These are phyloP conservation scores for Hylaeus anthracinus DNA, from an alignment of 1,140 invertebrate species.

Conservation along the genomic window DNA sequence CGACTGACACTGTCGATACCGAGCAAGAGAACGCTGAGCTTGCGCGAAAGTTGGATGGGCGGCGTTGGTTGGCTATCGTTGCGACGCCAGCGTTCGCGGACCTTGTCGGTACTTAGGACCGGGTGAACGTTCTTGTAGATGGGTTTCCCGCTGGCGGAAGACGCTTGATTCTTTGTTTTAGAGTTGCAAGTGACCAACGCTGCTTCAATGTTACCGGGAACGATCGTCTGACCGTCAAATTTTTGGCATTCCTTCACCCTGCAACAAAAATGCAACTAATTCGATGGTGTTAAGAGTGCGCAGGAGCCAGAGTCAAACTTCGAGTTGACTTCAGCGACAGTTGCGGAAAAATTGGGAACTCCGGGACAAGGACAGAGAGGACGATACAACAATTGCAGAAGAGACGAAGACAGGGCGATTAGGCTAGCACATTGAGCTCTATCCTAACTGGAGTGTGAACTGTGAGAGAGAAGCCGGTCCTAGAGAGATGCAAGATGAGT, in stretches of 20 bases:
- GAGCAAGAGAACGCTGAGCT: constrained; percentile 86
- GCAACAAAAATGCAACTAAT: background rate
- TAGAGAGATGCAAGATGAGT: too few relatives aligned
- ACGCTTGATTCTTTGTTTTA: constrained; percentile 57
- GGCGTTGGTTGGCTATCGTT: background rate
- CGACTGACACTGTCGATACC: constrained; percentile 92
- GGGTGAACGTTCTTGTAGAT: constrained; percentile 82
- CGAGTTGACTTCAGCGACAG: too few relatives aligned
- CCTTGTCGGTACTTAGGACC: constrained; percentile 71
- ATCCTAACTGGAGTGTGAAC: too few relatives aligned
- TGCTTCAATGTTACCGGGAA: constrained; percentile 75
- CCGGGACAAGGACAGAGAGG: too few relatives aligned
- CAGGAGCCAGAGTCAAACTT: too few relatives aligned
- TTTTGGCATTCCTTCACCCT: constrained; percentile 77
- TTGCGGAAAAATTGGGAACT: too few relatives aligned
- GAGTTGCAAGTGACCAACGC: constrained; percentile 78
- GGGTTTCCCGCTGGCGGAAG: constrained; percentile 43
- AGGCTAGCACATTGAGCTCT: too few relatives aligned
- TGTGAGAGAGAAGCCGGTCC: too few relatives aligned
- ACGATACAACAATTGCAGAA: too few relatives aligned
- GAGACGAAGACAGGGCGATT: too few relatives aligned
- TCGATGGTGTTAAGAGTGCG: too few relatives aligned
- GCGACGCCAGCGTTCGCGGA: constrained; percentile 66
- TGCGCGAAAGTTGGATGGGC: constrained; percentile 53
- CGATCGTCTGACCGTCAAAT: constrained; percentile 72